Evolutionary conservation across 2,113 vertebrate species (phyloP).

Genomic region (Erpornis zantholeuca): DNA sequence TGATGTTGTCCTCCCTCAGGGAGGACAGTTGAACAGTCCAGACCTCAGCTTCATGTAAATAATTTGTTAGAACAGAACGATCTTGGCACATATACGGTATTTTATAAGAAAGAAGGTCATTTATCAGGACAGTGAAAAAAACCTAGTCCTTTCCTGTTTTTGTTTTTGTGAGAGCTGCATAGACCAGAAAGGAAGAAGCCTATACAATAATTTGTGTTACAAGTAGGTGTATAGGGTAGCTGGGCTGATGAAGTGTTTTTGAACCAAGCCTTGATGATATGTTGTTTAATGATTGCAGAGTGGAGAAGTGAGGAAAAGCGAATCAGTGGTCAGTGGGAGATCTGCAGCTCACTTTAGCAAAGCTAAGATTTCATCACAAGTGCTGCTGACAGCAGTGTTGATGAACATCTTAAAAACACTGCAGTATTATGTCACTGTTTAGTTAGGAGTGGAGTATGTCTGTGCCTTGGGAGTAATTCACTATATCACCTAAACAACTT

Average conservation of each 20-base stretch:
- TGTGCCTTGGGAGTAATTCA: not conserved
- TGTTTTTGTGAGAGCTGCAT: not conserved
- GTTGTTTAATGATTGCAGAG: not conserved
- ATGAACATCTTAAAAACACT: not conserved
- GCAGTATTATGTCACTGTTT: not conserved
- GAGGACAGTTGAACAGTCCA: not conserved
- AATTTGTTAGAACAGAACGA: not conserved
- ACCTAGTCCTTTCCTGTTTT: rapidly evolving
- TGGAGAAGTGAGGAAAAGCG: not conserved
- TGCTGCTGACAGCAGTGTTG: not conserved
- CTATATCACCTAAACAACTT: not conserved
- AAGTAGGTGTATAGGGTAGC: not conserved
- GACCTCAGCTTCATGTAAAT: not conserved
- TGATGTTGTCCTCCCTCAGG: not conserved
- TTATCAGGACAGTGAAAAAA: not conserved
- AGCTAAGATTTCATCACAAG: not conserved
- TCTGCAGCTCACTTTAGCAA: not conserved
- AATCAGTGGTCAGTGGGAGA: not conserved
- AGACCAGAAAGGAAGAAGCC: not conserved
- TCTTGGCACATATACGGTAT: not conserved
- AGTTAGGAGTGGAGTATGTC: not conserved
- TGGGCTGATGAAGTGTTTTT: not conserved
- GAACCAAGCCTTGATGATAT: not conserved
- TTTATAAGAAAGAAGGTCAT: not conserved
- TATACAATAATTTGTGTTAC: not conserved